phyloP scores from a whole-genome alignment of 2,797 vertebrate genomes.

The Darevskia mixta region DNA sequence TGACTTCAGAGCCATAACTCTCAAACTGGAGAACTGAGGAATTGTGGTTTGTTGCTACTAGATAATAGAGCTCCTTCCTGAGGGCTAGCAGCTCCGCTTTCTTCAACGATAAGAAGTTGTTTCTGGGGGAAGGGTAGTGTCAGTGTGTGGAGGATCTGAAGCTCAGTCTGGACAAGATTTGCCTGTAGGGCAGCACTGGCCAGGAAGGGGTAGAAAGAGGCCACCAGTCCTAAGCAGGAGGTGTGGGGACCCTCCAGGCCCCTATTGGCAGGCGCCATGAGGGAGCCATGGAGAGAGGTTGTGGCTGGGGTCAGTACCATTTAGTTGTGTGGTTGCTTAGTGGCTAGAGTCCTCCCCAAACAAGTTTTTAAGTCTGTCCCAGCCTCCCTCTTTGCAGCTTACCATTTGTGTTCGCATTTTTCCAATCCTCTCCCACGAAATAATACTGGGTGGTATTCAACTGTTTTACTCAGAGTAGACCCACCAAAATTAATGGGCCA shows the following conservation, averaged over 20 bases:
- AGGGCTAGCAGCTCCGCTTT: not conserved
- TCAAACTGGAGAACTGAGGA: not conserved
- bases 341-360: not conserved
- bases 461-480: no score
- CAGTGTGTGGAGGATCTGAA: not conserved
- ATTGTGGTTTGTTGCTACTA: not conserved
- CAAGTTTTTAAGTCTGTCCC: not conserved
- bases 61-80: not conserved
- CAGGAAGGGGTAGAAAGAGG: not conserved
- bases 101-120: not conserved
- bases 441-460: no score
- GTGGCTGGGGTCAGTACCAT: not conserved
- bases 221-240: not conserved
- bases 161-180: not conserved
- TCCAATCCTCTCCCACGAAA: not conserved
- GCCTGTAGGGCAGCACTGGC: not conserved
- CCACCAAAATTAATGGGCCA: no score
- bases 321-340: not conserved
- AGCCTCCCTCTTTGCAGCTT: not conserved
- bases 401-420: not conserved
- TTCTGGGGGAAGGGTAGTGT: not conserved
- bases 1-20: not conserved
- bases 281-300: not conserved
- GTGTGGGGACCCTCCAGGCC: not conserved
- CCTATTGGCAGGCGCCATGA: not conserved